Conservation (phyloP, 2,888 invertebrate species). For the Platypus cylindrus region DNA sequence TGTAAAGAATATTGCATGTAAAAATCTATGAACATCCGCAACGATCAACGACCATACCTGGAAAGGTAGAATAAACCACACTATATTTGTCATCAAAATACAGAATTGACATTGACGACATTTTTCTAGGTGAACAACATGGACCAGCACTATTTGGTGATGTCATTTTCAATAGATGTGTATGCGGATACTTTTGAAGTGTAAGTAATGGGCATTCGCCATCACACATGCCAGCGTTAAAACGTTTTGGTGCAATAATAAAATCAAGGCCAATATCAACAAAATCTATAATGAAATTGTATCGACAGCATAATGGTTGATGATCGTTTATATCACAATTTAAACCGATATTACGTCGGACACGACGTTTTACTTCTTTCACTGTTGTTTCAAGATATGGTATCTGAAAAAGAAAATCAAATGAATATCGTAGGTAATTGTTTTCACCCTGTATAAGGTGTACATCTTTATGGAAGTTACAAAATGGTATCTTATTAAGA, state of each 20-base stretch:
- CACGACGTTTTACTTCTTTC: constrained; percentile 47
- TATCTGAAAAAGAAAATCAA: constrained; percentile 32
- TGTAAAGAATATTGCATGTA: too few relatives aligned
- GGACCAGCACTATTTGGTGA: constrained; percentile 67
- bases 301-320: constrained; percentile 84
- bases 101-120: constrained; percentile 80
- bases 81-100: constrained; percentile 83
- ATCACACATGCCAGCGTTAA: constrained; percentile 91
- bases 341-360: constrained; percentile 65
- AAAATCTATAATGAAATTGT: constrained; percentile 87
- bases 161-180: constrained; percentile 74
- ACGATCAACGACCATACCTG: constrained; percentile 88
- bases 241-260: constrained; percentile 90
- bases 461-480: too few relatives aligned
- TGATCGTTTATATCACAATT: constrained; percentile 66
- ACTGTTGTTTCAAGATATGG: constrained; percentile 49
- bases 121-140: constrained; percentile 83
- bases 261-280: constrained; percentile 95
- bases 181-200: constrained; percentile 75
- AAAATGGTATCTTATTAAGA: too few relatives aligned
- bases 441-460: not conserved
- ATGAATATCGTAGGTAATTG: not conserved
- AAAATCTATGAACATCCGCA: constrained; percentile 90
- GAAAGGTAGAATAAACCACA: constrained; percentile 76
- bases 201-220: constrained; percentile 88